phyloP scores from a whole-genome alignment of 2,113 vertebrate genomes.

The Eolophus roseicapilla region DNA sequence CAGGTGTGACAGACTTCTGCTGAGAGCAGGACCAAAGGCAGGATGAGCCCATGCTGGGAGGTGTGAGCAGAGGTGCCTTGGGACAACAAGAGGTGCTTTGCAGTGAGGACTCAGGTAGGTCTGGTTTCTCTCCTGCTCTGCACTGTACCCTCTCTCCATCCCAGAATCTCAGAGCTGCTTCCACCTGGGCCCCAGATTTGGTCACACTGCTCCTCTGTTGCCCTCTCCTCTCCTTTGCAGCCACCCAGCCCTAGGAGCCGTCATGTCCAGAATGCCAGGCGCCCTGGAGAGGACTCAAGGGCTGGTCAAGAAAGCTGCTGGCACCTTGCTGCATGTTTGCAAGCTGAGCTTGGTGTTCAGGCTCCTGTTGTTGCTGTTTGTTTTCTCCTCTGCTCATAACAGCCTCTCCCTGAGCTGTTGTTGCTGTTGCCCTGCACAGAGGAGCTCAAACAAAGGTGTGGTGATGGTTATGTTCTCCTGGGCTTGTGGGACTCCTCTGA shows the following conservation, averaged over 20 bases:
- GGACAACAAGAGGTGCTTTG: background rate
- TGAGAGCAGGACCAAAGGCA: background rate
- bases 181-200: background rate
- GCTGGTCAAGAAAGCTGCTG: background rate
- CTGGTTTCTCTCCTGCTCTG: background rate
- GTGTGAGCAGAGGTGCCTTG: background rate
- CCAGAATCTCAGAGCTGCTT: background rate
- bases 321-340: background rate
- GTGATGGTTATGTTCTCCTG: rapidly evolving
- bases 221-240: background rate
- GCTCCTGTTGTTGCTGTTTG: constrained; percentile 26
- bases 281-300: background rate
- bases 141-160: background rate
- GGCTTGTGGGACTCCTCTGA: background rate
- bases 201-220: background rate
- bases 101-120: too few relatives aligned
- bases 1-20: background rate
- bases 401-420: background rate
- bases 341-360: background rate
- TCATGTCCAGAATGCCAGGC: background rate
- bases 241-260: background rate
- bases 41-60: background rate
- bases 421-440: background rate
- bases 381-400: background rate
- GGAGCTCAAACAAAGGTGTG: constrained; percentile 40